A percentile compares a stretch with the other conserved stretches of the same genome.
Evolutionary conservation across 2,797 vertebrate species (phyloP).

Genomic region (Lerista edwardsae): DNA sequence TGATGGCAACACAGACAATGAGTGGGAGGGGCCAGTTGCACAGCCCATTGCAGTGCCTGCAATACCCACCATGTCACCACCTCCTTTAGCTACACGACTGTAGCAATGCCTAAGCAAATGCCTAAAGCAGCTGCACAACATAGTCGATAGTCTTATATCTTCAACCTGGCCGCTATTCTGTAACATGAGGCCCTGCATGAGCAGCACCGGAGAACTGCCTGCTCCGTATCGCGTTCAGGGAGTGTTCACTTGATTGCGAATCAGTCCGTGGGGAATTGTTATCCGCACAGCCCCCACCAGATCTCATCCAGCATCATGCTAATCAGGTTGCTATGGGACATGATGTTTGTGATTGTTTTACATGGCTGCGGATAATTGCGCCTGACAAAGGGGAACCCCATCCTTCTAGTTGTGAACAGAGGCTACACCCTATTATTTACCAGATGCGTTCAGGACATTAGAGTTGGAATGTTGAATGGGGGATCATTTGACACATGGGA

Average conservation of each 20-base stretch:
- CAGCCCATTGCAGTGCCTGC: no score
- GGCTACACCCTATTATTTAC: slow-evolving; percentile 63
- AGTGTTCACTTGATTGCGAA: not conserved
- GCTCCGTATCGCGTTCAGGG: fast-evolving
- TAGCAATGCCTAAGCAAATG: no score
- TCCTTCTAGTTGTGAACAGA: slow-evolving; percentile 51
- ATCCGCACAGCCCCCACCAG: slow-evolving; percentile 33
- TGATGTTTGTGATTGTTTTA: slow-evolving; percentile 44
- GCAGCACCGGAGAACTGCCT: not conserved
- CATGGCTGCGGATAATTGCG: slow-evolving; percentile 59
- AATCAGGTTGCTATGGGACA: slow-evolving; percentile 31
- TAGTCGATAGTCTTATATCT: not conserved
- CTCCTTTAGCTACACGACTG: no score
- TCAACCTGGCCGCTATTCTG: not conserved
- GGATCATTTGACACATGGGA: slow-evolving; percentile 67
- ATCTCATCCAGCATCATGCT: not conserved
- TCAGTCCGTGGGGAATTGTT: slow-evolving; percentile 28
- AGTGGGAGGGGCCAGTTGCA: no score
- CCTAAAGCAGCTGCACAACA: not conserved
- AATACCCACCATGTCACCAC: no score
- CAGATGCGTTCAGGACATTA: slow-evolving; percentile 43
- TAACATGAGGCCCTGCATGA: not conserved
- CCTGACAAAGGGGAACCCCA: slow-evolving; percentile 62
- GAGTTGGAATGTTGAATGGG: slow-evolving; percentile 65
- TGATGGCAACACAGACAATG: no score